Conservation (phyloP, 2,113 vertebrate genomes). For the Onychorhynchus coronatus region DNA sequence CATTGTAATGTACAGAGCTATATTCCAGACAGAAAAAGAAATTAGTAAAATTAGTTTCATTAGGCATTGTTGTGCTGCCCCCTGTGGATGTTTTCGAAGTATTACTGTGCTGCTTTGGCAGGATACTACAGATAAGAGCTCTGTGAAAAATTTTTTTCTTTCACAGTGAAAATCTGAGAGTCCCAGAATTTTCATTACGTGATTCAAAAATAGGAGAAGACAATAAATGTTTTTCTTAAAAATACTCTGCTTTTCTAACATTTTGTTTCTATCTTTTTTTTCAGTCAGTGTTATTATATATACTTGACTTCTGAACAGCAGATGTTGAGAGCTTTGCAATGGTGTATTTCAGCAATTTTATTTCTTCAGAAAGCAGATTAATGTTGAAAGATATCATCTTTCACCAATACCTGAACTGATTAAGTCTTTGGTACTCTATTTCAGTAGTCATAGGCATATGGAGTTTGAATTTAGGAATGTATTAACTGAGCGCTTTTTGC, state of each 20-base stretch:
- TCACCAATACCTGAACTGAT: neutral
- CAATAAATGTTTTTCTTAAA: neutral
- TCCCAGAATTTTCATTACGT: neutral
- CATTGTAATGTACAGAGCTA: neutral
- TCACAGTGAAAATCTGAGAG: neutral
- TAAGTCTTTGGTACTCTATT: neutral
- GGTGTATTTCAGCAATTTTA: neutral
- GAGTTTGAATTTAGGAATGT: neutral
- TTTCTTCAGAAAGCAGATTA: neutral
- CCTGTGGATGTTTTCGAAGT: constrained; percentile 13
- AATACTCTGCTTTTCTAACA: neutral
- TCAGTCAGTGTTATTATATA: neutral
- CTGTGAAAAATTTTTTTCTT: neutral
- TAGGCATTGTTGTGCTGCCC: constrained; percentile 26
- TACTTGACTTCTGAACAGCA: neutral
- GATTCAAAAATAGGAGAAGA: neutral
- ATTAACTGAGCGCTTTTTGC: neutral
- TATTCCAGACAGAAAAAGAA: neutral
- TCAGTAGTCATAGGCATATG: neutral
- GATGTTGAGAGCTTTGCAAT: neutral
- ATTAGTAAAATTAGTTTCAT: neutral
- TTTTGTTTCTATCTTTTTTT: neutral
- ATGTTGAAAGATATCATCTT: too few species aligned
- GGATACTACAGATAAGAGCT: neutral
- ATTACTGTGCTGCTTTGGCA: neutral